Base-by-base conservation (phyloP, 1,140 invertebrate species). In the Drosophila asahinai region DNA sequence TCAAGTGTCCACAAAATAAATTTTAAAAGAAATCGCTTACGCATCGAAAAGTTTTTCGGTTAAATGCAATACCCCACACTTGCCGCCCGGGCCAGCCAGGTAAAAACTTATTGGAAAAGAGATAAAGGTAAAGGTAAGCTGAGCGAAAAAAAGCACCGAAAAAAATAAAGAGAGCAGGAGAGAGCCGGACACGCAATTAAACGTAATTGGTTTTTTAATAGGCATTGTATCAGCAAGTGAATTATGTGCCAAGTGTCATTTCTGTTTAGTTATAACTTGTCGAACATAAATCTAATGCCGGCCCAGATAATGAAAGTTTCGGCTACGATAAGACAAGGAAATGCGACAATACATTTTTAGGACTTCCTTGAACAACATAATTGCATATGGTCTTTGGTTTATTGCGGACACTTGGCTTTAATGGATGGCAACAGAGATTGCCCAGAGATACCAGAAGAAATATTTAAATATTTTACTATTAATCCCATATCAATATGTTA, bases 131-230 rank as follows among this genome's bases (percentile, higher is more conserved):
- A 40, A 45, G 47, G 57, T 8, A 43, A 58, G 40, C 30, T 45
- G 48, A 36, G 70, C 6, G 9, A 27, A 36, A 72, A 72, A 19
- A 57, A 17, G 38, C 8, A 14, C 3, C 47, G 17, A 54, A 38
- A 55, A 55, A 40, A 22, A 36, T 36, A 22, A 12, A 12, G 43
- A 52, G 36, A 30, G 43, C 45, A 38, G 3, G n/a, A 47, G 42
- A 5, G 67, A 48, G 62, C 25, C 42, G 17, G 65, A 89, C 86
- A 89, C 60, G 86, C 71, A 79, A 79, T 89, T 90, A 89, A 90
- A 76, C 84, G 86, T 89, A 89, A 89, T 89, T 90, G 86, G 77
- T 78, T 84, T 89, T 89, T 89, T 89, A 89, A 89, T 89, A 89
- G 84, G 63, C 74, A 89, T 89, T 79, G 61, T 89, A 87, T 90